Percentiles rank a stretch among this genome's conserved stretches.
Evolutionary conservation across 1,140 invertebrate genomes (phyloP).

Genomic region (Drosophila nigrodunni): DNA sequence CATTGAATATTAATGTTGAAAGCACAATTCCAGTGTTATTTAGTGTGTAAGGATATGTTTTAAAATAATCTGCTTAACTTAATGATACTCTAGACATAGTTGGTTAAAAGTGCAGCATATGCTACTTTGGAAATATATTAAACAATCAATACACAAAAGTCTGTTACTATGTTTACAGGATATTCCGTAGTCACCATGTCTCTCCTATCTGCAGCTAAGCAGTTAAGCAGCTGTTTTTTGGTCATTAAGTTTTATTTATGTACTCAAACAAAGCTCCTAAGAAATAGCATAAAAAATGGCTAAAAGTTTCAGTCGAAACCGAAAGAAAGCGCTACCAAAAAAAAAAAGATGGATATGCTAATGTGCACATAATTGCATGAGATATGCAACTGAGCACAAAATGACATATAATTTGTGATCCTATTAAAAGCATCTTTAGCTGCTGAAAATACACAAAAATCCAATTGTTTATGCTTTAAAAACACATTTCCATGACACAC

Average conservation of each 20-base stretch:
- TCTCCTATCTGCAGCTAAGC: slow-evolving; percentile 20
- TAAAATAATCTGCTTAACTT: background rate
- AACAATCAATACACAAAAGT: no score
- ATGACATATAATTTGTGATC: slow-evolving; percentile 31
- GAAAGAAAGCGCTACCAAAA: background rate
- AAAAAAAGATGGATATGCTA: slow-evolving; percentile 20
- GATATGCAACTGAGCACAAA: slow-evolving; percentile 23
- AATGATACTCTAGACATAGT: background rate
- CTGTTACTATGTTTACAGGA: background rate
- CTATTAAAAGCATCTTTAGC: slow-evolving; percentile 23
- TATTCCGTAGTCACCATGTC: slow-evolving; percentile 2
- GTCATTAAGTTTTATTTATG: slow-evolving; percentile 78
- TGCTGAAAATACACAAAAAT: slow-evolving; percentile 15
- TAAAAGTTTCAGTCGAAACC: slow-evolving; percentile 38
- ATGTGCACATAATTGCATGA: slow-evolving; percentile 41
- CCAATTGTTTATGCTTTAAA: background rate
- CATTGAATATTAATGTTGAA: slow-evolving; percentile 58
- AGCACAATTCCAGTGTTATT: slow-evolving; percentile 29
- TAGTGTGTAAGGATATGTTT: background rate
- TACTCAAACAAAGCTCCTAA: slow-evolving; percentile 37
- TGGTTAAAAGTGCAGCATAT: no score
- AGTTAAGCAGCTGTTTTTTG: slow-evolving; percentile 63
- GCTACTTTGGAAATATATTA: no score
- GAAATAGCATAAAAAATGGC: slow-evolving; percentile 17
- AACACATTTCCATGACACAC: no score